Evolutionary conservation across 2,797 vertebrate genomes (phyloP).

Genomic region (Poeciliopsis infans): DNA sequence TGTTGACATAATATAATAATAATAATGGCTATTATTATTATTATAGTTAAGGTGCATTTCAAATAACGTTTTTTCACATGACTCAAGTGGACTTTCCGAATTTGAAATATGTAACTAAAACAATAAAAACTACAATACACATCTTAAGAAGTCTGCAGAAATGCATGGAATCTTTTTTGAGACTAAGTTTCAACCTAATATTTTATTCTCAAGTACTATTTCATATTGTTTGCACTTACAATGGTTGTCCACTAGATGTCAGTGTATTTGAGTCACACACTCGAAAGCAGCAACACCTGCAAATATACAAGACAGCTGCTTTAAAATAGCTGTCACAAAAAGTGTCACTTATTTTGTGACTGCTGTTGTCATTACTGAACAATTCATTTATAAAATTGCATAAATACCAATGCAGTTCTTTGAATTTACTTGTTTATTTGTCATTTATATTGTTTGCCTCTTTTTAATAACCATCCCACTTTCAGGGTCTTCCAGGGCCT

Average conservation of each 20-base stretch:
- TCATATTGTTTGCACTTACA: background rate
- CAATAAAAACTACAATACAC: too few relatives aligned
- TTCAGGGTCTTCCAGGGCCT: constrained; percentile 88
- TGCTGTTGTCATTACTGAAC: background rate
- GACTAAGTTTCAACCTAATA: background rate
- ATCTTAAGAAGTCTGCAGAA: background rate
- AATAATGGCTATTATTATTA: too few relatives aligned
- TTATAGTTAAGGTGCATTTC: too few relatives aligned
- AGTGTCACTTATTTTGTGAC: background rate
- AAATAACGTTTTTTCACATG: background rate
- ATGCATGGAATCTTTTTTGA: too few relatives aligned
- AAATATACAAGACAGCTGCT: background rate
- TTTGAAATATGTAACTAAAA: background rate
- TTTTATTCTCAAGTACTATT: background rate
- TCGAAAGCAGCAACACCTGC: background rate
- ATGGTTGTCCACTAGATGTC: background rate
- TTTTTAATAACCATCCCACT: background rate
- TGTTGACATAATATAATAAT: background rate
- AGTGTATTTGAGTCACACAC: background rate
- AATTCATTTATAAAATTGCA: background rate
- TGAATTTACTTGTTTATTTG: background rate
- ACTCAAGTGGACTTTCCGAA: background rate
- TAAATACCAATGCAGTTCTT: background rate
- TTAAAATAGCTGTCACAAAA: background rate
- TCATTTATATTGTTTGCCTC: background rate